A percentile compares a stretch with the other conserved stretches of the same genome.
phyloP scores from a whole-genome alignment of 2,888 invertebrate genomes.

The Brachypalpus laphriformis region DNA sequence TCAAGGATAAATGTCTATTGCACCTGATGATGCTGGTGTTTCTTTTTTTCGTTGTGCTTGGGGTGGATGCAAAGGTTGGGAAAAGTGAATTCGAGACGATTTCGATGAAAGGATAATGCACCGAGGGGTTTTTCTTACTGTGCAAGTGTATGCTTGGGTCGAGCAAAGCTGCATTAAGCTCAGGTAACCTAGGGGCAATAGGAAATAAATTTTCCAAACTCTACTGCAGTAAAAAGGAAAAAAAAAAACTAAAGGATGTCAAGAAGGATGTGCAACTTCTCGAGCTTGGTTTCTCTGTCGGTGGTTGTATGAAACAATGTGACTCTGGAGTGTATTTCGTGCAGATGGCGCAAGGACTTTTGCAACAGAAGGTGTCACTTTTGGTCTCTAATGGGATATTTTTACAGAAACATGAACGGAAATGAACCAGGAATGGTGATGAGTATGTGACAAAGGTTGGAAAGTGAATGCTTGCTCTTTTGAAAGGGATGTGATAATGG shows the following conservation, averaged over 20 bases:
- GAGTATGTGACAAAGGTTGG: constrained; percentile 45
- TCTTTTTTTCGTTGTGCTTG: background rate
- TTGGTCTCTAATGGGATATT: constrained; percentile 29
- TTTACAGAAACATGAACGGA: constrained; percentile 13
- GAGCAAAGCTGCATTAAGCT: constrained; percentile 63
- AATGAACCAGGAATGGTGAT: constrained; percentile 26
- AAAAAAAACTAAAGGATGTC: constrained; percentile 12
- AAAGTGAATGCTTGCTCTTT: background rate
- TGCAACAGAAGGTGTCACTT: constrained; percentile 57
- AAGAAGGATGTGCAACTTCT: constrained; percentile 53
- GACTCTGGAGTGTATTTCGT: constrained; percentile 61
- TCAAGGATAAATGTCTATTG: constrained; percentile 52
- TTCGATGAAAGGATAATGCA: constrained; percentile 68
- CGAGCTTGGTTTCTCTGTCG: background rate
- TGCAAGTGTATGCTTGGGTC: constrained; percentile 38
- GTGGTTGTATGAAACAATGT: constrained; percentile 48
- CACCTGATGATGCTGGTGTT: constrained; percentile 50
- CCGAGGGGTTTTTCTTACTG: constrained; percentile 38
- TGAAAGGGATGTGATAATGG: background rate
- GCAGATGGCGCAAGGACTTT: constrained; percentile 46
- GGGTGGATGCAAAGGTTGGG: background rate
- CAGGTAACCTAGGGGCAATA: constrained; percentile 55
- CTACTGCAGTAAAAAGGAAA: constrained; percentile 14
- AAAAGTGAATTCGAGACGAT: constrained; percentile 63
- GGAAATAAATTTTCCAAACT: constrained; percentile 62